These are phyloP conservation scores for Ernsta delagoae DNA, from an alignment of 2,888 invertebrate species.

Conservation along the genomic window DNA sequence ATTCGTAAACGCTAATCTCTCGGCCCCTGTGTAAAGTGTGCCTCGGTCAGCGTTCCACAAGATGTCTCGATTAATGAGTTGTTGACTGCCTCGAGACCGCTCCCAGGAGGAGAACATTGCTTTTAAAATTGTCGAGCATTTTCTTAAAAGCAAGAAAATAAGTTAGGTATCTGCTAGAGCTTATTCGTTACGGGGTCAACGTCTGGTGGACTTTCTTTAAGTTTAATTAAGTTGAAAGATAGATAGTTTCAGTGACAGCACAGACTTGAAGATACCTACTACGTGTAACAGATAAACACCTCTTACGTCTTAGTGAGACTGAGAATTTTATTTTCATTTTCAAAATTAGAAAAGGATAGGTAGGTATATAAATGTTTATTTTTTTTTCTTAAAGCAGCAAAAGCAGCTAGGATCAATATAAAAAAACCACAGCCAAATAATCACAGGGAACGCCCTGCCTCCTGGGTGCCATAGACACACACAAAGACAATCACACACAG, in stretches of 20 bases:
- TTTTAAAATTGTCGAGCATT: conserved; percentile 23
- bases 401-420: too few species aligned
- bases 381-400: too few species aligned
- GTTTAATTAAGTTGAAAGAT: background rate
- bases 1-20: conserved; percentile 47
- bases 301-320: too few species aligned
- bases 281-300: too few species aligned
- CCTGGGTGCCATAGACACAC: too few species aligned
- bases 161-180: background rate
- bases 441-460: too few species aligned
- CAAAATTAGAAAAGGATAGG: too few species aligned
- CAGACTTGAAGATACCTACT: too few species aligned
- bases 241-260: background rate
- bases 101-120: conserved; percentile 41
- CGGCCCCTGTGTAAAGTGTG: conserved; percentile 48
- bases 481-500: too few species aligned
- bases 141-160: conserved; percentile 8
- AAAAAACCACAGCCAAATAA: too few species aligned
- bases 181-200: background rate
- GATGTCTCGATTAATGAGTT: conserved; percentile 74
- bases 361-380: too few species aligned
- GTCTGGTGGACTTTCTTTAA: background rate
- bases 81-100: conserved; percentile 61
- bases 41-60: conserved; percentile 70
- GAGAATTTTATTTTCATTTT: too few species aligned